phyloP scores from a whole-genome alignment of 2,113 vertebrate genomes.

The Ictalurus punctatus region DNA sequence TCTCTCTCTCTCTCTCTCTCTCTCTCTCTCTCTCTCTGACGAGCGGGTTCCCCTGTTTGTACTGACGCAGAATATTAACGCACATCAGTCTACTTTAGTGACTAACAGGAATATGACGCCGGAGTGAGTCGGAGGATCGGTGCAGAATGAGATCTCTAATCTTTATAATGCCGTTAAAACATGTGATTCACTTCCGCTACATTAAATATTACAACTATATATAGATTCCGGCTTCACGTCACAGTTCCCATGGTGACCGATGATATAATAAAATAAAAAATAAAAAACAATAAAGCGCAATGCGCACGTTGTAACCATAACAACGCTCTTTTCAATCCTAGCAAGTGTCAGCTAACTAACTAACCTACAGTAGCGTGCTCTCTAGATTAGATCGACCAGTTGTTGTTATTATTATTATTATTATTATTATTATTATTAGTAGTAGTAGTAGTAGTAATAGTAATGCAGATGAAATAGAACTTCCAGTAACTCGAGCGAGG shows the following conservation, averaged over 20 bases:
- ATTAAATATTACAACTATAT: neutral
- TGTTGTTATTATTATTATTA: too few relatives aligned
- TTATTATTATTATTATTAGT: too few relatives aligned
- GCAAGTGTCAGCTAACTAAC: too few relatives aligned
- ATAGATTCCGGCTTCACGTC: neutral
- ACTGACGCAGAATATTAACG: neutral
- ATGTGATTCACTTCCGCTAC: neutral
- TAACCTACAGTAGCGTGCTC: too few relatives aligned
- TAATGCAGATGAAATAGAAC: too few relatives aligned
- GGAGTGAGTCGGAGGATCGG: neutral
- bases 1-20: neutral
- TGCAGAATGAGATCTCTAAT: slow-evolving; percentile 5
- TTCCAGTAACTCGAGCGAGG: too few relatives aligned
- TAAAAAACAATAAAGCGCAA: too few relatives aligned
- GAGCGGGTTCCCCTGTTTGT: neutral
- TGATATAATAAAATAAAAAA: too few relatives aligned
- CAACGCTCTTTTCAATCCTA: too few relatives aligned
- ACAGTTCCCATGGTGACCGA: neutral
- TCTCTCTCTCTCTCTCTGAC: neutral
- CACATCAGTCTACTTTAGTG: neutral
- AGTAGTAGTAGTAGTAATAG: too few relatives aligned
- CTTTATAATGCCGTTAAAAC: neutral
- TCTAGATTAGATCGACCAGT: too few relatives aligned
- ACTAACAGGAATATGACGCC: neutral
- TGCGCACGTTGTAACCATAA: too few relatives aligned